phyloP scores from a whole-genome alignment of 1,140 invertebrate genomes.

The Dolichoris vasculosae region DNA sequence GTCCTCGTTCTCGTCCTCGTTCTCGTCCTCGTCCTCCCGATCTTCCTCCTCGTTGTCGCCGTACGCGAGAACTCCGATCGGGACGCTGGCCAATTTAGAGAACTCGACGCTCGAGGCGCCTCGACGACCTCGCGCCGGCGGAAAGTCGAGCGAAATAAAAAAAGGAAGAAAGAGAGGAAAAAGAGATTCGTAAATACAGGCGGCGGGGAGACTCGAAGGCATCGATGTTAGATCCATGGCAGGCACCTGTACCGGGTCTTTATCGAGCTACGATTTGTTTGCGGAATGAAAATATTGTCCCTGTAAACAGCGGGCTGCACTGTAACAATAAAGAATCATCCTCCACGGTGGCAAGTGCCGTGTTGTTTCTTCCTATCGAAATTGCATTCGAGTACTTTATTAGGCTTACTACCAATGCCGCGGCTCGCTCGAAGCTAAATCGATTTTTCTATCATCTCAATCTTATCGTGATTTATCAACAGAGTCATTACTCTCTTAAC shows the following conservation, averaged over 20 bases:
- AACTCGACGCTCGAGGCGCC: no score
- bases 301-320: conserved; percentile 70
- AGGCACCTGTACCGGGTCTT: conserved; percentile 67
- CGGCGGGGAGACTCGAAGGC: conserved; percentile 57
- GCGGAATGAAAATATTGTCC: conserved; percentile 74
- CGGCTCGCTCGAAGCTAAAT: not conserved
- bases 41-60: conserved; percentile 37
- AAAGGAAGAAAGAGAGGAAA: conserved; percentile 13
- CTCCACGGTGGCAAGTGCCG: conserved; percentile 40
- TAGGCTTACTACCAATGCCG: conserved; percentile 19
- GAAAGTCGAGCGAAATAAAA: not conserved
- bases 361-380: conserved; percentile 53
- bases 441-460: conserved; percentile 34
- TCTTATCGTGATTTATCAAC: conserved; percentile 43
- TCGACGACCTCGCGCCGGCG: conserved; percentile 59
- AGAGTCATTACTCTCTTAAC: conserved; percentile 36
- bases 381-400: conserved; percentile 52
- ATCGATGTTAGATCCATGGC: conserved; percentile 68
- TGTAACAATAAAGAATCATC: conserved; percentile 67
- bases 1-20: not conserved
- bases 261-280: conserved; percentile 73
- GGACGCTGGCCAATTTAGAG: no score
- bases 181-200: conserved; percentile 65
- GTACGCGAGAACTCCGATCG: no score
- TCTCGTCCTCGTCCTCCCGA: conserved; percentile 27